Percentiles rank a stretch among this genome's conserved stretches.
These are phyloP conservation scores for Henicopernis longicauda DNA, from an alignment of 2,113 vertebrate species.

Conservation along the genomic window DNA sequence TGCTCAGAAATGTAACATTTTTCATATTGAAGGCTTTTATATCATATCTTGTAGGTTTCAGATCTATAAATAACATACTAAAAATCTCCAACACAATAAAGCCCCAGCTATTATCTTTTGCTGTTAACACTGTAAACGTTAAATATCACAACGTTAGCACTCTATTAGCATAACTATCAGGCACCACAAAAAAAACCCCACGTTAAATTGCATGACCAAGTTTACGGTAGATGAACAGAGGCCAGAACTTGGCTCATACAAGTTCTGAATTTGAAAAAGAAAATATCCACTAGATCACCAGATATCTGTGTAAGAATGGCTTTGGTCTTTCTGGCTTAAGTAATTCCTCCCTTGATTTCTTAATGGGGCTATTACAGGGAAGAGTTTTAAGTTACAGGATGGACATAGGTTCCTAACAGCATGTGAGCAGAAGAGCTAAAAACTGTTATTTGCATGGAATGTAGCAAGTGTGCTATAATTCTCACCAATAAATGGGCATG, in stretches of 20 bases:
- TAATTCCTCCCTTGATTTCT: neutral
- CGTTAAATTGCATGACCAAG: neutral
- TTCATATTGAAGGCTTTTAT: constrained; percentile 64
- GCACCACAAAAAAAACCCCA: neutral
- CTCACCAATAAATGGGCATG: neutral
- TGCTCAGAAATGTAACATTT: constrained; percentile 63
- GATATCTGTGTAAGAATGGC: neutral
- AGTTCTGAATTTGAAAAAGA: neutral
- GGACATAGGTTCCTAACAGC: neutral
- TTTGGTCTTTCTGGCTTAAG: neutral
- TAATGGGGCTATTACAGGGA: neutral
- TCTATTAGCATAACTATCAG: neutral
- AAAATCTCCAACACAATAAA: constrained; percentile 1
- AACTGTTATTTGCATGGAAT: neutral
- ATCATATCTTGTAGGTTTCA: constrained; percentile 56
- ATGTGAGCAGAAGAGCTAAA: neutral
- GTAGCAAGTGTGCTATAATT: neutral
- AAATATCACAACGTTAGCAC: neutral
- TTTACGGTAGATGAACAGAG: neutral
- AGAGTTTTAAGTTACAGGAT: neutral
- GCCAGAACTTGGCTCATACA: neutral
- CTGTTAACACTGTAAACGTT: neutral
- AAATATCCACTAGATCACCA: neutral
- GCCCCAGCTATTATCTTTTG: neutral
- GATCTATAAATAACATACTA: constrained; percentile 36